Base-by-base conservation (phyloP, 1,140 invertebrate genomes). In the Halictus rubicundus region DNA sequence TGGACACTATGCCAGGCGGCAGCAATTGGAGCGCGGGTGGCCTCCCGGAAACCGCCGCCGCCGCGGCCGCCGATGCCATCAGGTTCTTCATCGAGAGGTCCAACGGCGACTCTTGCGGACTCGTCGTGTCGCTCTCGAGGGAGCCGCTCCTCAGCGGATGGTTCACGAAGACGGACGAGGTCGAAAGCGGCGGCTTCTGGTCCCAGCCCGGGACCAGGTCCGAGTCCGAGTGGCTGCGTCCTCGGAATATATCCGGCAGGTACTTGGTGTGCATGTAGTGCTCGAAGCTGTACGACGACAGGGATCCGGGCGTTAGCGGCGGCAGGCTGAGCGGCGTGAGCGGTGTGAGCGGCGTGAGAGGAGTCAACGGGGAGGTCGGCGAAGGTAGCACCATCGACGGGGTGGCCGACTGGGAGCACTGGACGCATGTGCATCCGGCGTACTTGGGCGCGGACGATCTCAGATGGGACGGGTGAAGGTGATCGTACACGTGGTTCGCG, bases 21-120 rank as follows among this genome's bases (percentile, higher is more conserved):
- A 95, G 85, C 9, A 94, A 79, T 46, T 94, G 94, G 0, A 94
- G 85, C 1, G 91, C 87, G 0, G 92, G 89, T 8, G 88, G 91
- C 46, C 91, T 87, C 0, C 68, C 60, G 27, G 78, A 66, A 66
- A 72, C 69, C 0, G 81, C 81, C 0, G 81, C 81, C 0, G 83
- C 80, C 6, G 74, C 63, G 4, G 57, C 70, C 12, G 82, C 70
- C 0, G 81, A 80, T 66, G 89, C 74, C 69, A 83, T 86, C 1
- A 91, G 79, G 52, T 94, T 94, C 85, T 96, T 96, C 90, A 98
- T 94, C 2, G 97, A 97, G 6, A 98, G 92, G 91, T 98, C 97
- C 32, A 98, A 91, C 0, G 97, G 98, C 19, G 95, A 96, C 71
- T 98, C 97, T 90, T 98, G 97, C 0, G 96, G 94, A 49, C 94